Conservation (phyloP, 2,113 vertebrate genomes). For the Chionomys nivalis region DNA sequence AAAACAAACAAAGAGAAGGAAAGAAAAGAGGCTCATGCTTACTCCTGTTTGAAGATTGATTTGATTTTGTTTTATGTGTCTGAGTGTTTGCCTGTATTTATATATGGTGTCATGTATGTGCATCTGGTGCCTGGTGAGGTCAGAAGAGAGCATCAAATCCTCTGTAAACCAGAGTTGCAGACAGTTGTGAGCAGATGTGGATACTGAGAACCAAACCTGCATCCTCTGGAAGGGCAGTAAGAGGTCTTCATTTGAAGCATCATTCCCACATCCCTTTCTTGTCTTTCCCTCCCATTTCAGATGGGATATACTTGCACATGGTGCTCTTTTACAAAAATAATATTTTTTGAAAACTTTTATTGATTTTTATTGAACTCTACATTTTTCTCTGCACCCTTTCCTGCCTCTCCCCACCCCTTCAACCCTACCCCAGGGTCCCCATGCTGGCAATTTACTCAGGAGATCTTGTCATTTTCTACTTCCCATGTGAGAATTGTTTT, state of each 20-base stretch:
- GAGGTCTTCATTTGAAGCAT: background rate
- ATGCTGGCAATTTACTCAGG: too few relatives aligned
- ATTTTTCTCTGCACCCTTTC: too few relatives aligned
- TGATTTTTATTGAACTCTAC: too few relatives aligned
- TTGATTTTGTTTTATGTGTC: background rate
- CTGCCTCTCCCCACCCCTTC: too few relatives aligned
- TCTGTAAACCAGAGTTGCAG: background rate
- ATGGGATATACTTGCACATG: background rate
- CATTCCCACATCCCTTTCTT: background rate
- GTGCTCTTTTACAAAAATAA: background rate
- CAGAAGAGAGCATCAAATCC: background rate
- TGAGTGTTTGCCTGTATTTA: background rate
- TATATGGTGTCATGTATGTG: background rate
- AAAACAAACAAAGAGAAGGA: background rate
- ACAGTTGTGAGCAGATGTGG: background rate
- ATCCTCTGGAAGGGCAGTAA: background rate
- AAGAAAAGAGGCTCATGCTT: background rate
- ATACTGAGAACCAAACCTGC: background rate
- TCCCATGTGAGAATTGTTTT: too few relatives aligned
- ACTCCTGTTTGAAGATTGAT: background rate
- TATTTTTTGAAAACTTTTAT: background rate
- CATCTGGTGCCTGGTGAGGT: background rate
- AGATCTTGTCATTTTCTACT: too few relatives aligned
- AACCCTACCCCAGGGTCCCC: too few relatives aligned
- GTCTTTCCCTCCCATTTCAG: background rate